A percentile compares a stretch with the other conserved stretches of the same genome.
These are phyloP conservation scores for Euura lappo DNA, from an alignment of 1,140 invertebrate genomes.

Conservation along the genomic window DNA sequence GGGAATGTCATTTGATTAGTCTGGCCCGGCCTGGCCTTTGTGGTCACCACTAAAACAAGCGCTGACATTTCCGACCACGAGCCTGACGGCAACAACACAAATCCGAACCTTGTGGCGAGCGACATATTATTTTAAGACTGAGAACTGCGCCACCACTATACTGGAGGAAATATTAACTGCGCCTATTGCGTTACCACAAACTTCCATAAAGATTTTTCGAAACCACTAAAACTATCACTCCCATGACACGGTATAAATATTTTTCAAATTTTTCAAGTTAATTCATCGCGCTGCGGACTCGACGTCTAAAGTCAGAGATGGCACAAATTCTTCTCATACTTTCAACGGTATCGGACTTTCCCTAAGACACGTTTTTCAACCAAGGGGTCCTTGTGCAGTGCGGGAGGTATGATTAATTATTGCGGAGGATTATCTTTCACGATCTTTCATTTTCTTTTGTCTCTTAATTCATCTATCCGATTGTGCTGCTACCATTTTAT, in stretches of 20 bases:
- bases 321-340: too few relatives aligned
- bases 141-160: background rate
- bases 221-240: too few relatives aligned
- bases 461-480: background rate
- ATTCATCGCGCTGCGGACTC: too few relatives aligned
- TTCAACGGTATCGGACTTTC: too few relatives aligned
- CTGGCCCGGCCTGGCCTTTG: background rate
- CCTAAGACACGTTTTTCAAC: too few relatives aligned
- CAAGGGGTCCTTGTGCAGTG: too few relatives aligned
- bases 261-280: too few relatives aligned
- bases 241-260: too few relatives aligned
- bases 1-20: background rate
- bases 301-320: too few relatives aligned
- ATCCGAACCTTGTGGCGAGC: background rate
- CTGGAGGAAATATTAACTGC: background rate
- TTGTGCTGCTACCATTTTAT: background rate
- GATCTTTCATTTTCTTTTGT: background rate
- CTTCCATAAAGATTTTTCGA: background rate
- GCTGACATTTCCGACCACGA: background rate
- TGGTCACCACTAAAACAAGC: slow-evolving; percentile 2
- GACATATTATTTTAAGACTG: background rate
- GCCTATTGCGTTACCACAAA: background rate
- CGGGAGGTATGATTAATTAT: background rate
- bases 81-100: background rate
- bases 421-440: background rate